Evolutionary conservation across 1,140 invertebrate species (phyloP).

Genomic region (Apis laboriosa): DNA sequence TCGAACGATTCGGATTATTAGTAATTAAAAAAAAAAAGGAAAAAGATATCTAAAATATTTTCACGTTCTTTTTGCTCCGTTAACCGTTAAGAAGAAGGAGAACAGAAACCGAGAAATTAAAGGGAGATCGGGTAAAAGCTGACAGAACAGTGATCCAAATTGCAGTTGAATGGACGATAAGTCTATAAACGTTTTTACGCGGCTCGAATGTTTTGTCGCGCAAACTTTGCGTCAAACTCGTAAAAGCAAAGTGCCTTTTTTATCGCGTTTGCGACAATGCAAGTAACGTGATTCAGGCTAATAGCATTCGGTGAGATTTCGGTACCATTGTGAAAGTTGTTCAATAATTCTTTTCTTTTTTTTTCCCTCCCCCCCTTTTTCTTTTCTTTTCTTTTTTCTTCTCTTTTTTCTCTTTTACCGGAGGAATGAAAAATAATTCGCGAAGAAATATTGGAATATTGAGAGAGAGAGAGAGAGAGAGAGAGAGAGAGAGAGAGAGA

Average conservation of each 20-base stretch:
- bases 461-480: too few relatives aligned
- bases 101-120: not conserved
- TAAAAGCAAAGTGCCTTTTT: conserved; percentile 71
- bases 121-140: conserved; percentile 32
- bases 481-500: not conserved
- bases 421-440: not conserved
- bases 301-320: conserved; percentile 33
- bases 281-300: conserved; percentile 49
- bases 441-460: not conserved
- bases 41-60: too few relatives aligned
- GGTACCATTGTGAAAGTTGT: conserved; percentile 61
- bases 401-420: not conserved
- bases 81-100: not conserved
- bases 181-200: conserved; percentile 61
- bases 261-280: conserved; percentile 60
- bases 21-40: too few relatives aligned
- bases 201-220: conserved; percentile 42
- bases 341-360: not conserved
- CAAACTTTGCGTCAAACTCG: conserved; percentile 62
- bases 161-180: conserved; percentile 64
- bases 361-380: too few relatives aligned
- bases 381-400: too few relatives aligned
- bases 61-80: too few relatives aligned
- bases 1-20: too few relatives aligned
- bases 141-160: conserved; percentile 20